These are phyloP conservation scores for Muscicapa comitata DNA, from an alignment of 2,797 vertebrate species.

Conservation along the genomic window DNA sequence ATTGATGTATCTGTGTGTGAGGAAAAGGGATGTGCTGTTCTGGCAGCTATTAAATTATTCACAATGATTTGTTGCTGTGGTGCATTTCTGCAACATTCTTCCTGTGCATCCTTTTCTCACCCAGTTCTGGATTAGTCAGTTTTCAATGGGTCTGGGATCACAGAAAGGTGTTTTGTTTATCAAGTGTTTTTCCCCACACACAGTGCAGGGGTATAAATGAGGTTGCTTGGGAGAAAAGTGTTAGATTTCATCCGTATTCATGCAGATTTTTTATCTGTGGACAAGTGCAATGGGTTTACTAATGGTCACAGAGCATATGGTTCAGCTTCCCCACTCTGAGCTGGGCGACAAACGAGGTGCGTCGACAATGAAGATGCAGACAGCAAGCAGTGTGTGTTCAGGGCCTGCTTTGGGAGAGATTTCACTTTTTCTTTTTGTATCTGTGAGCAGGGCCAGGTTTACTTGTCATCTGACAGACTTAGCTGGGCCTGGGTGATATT, in stretches of 20 bases:
- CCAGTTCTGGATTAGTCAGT: background rate
- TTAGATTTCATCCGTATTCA: background rate
- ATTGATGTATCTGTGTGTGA: background rate
- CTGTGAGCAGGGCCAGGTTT: background rate
- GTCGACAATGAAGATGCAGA: background rate
- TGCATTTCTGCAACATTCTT: background rate
- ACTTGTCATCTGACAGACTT: background rate
- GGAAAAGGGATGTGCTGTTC: background rate
- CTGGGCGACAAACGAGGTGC: accelerated
- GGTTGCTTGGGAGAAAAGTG: background rate
- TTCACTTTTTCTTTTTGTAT: background rate
- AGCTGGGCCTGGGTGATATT: background rate
- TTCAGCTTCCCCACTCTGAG: background rate
- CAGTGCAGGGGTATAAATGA: background rate
- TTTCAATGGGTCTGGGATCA: background rate
- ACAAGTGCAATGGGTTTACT: background rate
- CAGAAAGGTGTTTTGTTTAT: background rate
- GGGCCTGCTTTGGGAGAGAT: background rate
- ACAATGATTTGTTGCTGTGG: background rate
- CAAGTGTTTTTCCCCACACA: background rate
- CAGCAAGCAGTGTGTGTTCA: background rate
- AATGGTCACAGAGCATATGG: slow-evolving; percentile 2
- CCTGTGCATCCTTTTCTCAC: accelerated
- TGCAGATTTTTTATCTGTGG: background rate
- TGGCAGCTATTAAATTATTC: background rate